These are phyloP conservation scores for Diaprepes abbreviatus DNA, from an alignment of 2,888 invertebrate genomes.

Conservation along the genomic window DNA sequence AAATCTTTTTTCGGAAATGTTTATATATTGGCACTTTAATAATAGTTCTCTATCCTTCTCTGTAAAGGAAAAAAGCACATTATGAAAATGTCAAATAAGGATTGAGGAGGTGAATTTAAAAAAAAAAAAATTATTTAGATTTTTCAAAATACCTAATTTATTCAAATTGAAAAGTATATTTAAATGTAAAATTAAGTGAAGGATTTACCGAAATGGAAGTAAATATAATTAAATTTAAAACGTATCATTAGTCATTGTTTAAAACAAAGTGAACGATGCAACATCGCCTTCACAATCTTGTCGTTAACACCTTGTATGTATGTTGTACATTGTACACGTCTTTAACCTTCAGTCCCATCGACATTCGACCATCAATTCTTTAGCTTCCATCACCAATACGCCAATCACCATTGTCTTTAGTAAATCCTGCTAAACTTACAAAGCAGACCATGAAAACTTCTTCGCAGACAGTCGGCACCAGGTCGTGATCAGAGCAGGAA, in stretches of 20 bases:
- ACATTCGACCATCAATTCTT: conserved; percentile 26
- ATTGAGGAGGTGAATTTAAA: too few relatives aligned
- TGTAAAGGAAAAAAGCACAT: too few relatives aligned
- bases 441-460: conserved; percentile 17
- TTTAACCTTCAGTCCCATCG: conserved; percentile 30
- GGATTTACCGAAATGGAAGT: background rate
- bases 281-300: background rate
- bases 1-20: too few relatives aligned
- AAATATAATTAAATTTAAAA: background rate
- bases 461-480: conserved; percentile 31
- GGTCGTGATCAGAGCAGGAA: conserved; percentile 45
- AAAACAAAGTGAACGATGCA: background rate
- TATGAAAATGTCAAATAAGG: too few relatives aligned
- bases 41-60: too few relatives aligned
- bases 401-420: conserved; percentile 29
- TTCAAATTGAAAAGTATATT: too few relatives aligned
- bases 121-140: too few relatives aligned
- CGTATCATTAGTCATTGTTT: background rate
- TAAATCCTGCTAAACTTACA: conserved; percentile 21
- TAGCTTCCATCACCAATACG: conserved; percentile 29
- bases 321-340: background rate
- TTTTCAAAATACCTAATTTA: too few relatives aligned
- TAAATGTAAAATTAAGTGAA: too few relatives aligned
- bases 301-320: conserved; percentile 5
- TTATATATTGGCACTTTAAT: too few relatives aligned